Conservation (phyloP, 2,888 invertebrate species). For the Apamea anceps region DNA sequence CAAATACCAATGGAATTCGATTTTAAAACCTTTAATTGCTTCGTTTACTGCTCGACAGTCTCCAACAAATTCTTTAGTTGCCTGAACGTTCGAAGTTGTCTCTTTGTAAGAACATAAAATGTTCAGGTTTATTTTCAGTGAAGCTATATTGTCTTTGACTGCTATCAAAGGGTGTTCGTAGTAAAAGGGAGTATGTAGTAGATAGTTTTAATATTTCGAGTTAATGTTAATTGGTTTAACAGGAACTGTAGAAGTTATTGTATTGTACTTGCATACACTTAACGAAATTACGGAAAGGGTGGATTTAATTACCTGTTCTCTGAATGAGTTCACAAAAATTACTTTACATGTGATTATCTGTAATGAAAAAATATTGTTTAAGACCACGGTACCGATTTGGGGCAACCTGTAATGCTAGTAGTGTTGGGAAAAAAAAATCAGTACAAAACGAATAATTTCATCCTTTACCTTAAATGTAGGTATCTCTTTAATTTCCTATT, state of each 20-base stretch:
- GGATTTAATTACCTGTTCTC: too few relatives aligned
- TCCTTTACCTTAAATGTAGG: too few relatives aligned
- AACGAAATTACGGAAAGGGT: too few relatives aligned
- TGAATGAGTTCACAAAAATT: too few relatives aligned
- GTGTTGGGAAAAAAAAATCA: too few relatives aligned
- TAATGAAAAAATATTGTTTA: too few relatives aligned
- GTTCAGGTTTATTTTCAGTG: constrained; percentile 78
- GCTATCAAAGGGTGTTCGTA: background rate
- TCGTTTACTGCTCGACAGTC: constrained; percentile 72
- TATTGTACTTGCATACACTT: too few relatives aligned
- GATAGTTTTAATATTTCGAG: background rate
- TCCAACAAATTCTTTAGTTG: constrained; percentile 76
- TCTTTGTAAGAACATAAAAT: constrained; percentile 76
- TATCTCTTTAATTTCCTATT: too few relatives aligned
- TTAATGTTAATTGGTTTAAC: background rate
- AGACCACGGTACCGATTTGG: too few relatives aligned
- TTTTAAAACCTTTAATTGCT: constrained; percentile 42
- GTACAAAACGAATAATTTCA: too few relatives aligned
- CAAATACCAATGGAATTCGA: constrained; percentile 24
- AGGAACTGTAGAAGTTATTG: background rate
- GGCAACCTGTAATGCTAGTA: too few relatives aligned
- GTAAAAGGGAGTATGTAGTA: background rate
- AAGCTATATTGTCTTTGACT: constrained; percentile 65
- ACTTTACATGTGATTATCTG: too few relatives aligned
- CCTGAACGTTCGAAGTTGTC: constrained; percentile 69